A percentile compares a stretch with the other conserved stretches of the same genome.
These are phyloP conservation scores for Spilarctia lutea DNA, from an alignment of 2,888 invertebrate genomes.

Conservation along the genomic window DNA sequence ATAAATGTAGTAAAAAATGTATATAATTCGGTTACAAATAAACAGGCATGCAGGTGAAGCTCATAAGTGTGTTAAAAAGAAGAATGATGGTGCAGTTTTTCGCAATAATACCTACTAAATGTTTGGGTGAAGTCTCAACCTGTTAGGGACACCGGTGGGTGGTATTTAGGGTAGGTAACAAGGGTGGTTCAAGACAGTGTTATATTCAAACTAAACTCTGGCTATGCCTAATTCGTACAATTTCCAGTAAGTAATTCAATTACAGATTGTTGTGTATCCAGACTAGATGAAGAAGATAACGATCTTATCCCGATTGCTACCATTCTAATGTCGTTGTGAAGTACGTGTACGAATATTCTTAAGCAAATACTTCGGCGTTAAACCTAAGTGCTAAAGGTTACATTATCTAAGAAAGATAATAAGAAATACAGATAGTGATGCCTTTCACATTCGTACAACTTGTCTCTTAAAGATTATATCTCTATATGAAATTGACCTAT, in stretches of 20 bases:
- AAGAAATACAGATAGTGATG: constrained; percentile 11
- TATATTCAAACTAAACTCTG: background rate
- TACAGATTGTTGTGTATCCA: too few relatives aligned
- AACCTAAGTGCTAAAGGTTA: background rate
- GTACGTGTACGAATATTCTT: background rate
- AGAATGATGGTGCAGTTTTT: background rate
- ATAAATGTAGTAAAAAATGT: too few relatives aligned
- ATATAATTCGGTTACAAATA: too few relatives aligned
- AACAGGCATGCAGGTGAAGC: too few relatives aligned
- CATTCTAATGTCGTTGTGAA: background rate
- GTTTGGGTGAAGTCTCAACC: background rate
- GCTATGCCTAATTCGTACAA: too few relatives aligned
- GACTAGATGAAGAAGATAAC: too few relatives aligned
- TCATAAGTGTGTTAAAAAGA: too few relatives aligned
- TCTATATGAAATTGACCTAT: constrained; percentile 18
- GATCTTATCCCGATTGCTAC: background rate
- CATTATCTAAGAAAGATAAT: background rate
- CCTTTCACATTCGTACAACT: constrained; percentile 17
- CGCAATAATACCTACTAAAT: background rate
- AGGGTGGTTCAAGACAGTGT: background rate
- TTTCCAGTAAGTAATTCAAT: too few relatives aligned
- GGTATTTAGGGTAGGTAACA: background rate
- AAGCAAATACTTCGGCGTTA: background rate
- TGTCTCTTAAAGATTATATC: constrained; percentile 12
- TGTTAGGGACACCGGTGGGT: background rate